These are phyloP conservation scores for Temnopleurus reevesii DNA, from an alignment of 53 echinoderm and acorn worm genomes.

Conservation along the genomic window DNA sequence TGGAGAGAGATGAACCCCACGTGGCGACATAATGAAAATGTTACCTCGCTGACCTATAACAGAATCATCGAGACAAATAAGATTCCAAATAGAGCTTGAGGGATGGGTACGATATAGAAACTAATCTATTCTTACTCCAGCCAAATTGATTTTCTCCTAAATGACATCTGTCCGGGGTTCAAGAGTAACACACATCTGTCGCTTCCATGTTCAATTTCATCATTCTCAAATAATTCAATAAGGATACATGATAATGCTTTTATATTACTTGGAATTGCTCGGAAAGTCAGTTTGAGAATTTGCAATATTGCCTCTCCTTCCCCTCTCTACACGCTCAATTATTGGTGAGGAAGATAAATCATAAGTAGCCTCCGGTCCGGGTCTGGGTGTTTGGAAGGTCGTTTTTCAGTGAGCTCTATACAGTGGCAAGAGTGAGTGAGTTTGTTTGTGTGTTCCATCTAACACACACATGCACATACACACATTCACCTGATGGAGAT, in stretches of 20 bases:
- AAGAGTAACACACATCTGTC: not conserved
- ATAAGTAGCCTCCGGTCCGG: not conserved
- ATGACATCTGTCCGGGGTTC: slow-evolving; percentile 26
- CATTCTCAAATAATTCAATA: slow-evolving; percentile 26
- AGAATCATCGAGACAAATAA: slow-evolving; percentile 24
- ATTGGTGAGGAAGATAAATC: not conserved
- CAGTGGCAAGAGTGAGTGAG: too few relatives aligned
- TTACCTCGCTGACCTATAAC: not conserved
- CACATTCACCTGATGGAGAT: too few relatives aligned
- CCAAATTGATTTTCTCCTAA: slow-evolving; percentile 31
- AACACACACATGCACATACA: too few relatives aligned
- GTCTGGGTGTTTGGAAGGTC: not conserved
- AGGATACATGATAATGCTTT: not conserved
- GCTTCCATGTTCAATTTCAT: not conserved
- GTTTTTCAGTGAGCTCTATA: too few relatives aligned
- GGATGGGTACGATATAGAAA: slow-evolving; percentile 30
- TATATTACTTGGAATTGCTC: slow-evolving; percentile 21
- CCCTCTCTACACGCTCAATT: not conserved
- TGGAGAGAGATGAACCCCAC: not conserved
- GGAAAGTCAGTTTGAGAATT: not conserved
- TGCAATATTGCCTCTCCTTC: not conserved
- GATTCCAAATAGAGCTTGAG: not conserved
- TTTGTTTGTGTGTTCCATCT: too few relatives aligned
- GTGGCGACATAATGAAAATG: slow-evolving; percentile 5
- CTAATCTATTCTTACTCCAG: slow-evolving; percentile 14